Base-by-base conservation (phyloP, 2,797 vertebrate species). In the Danio choprae region DNA sequence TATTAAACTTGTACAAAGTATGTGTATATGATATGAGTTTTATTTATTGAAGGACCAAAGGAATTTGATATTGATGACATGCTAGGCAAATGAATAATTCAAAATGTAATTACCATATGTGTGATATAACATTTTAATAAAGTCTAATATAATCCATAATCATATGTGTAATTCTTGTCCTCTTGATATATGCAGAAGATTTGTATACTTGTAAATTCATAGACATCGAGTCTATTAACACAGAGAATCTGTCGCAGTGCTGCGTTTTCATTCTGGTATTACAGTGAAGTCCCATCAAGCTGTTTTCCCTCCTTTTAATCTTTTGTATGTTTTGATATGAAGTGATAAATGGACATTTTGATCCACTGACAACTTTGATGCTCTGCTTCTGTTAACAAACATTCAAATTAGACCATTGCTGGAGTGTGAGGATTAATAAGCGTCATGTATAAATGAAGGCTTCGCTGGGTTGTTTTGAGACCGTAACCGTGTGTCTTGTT, bases 21-120 rank as follows among this genome's bases (percentile, higher is more conserved):
- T 95, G 90, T 96, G 92, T 95, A 96, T 95, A 94, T 93, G 95
- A 96, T 96, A 96, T 95, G 95, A 96, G 96, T 93, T 94, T 94
- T 94, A 94, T 94, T 94, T 94, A 94, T 94, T 94, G 93, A 94
- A 93, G 94, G 94, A 94, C 94, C 94, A 94, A 94, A 93, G 93
- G 91, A 94, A 94, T 95, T 95, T 94, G 91, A 93, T 93, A 94
- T 91, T 89, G 89, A 93, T 91, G 89, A 90, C 89, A 91, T 91
- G 89, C 90, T 93, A 92, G 90, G 91, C 90, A 92, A 90, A 92
- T 91, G 83, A 92, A 93, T 92, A 93, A 94, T 94, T 94, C 92
- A 91, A 94, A 94, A 92, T 94, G 93, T 93, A 93, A 93, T 92
- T 92, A 94, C 91, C 90, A 91, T 92, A 92, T 91, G 91, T 94